Evolutionary conservation across 2,888 invertebrate species (phyloP).

Genomic region (Tachina grossa): DNA sequence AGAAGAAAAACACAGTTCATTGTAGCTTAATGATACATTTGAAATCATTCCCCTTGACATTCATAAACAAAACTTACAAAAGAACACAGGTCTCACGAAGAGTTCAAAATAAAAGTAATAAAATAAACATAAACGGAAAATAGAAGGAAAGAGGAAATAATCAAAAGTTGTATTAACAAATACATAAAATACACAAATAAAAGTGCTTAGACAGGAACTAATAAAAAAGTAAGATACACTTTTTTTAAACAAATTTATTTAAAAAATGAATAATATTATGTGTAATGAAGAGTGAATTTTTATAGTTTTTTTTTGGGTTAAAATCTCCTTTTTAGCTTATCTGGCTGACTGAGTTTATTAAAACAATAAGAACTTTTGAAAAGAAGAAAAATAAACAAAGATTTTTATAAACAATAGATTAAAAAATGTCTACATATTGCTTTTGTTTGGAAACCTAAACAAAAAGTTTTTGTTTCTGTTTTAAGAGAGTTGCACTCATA

Average conservation of each 20-base stretch:
- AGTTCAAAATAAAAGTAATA: conserved; percentile 1
- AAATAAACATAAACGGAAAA: neutral
- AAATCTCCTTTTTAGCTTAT: too few species aligned
- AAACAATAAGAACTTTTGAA: neutral
- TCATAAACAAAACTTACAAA: conserved; percentile 69
- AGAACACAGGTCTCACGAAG: conserved; percentile 63
- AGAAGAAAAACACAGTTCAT: conserved; percentile 33
- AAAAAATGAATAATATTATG: too few species aligned
- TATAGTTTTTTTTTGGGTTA: too few species aligned
- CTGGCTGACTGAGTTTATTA: neutral
- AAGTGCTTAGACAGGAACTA: neutral
- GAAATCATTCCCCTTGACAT: conserved; percentile 70
- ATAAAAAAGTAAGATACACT: neutral
- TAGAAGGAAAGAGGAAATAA: neutral
- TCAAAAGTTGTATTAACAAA: conserved; percentile 17
- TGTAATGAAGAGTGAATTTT: too few species aligned
- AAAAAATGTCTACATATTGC: conserved; percentile 1
- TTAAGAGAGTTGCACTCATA: neutral
- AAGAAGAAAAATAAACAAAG: neutral
- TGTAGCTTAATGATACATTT: conserved; percentile 63
- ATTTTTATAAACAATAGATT: conserved; percentile 25
- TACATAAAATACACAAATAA: neutral
- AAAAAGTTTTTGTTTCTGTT: conserved; percentile 8
- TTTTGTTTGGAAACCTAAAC: conserved; percentile 52
- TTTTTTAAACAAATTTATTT: neutral